A percentile compares a stretch with the other conserved stretches of the same genome.
These are phyloP conservation scores for Phragmatobia fuliginosa DNA, from an alignment of 2,888 invertebrate species.

Conservation along the genomic window DNA sequence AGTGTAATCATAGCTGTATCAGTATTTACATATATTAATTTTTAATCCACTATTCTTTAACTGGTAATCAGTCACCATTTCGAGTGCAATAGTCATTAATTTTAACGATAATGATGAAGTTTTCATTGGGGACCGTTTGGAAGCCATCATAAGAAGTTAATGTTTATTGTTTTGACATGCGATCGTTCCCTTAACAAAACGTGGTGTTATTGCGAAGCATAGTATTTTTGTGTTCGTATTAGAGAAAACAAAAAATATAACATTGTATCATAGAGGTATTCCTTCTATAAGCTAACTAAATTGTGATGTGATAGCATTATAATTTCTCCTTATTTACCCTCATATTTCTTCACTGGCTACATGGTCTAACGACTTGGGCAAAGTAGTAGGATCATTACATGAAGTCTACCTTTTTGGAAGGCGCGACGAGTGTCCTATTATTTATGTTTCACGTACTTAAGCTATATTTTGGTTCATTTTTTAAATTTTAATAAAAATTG, in stretches of 20 bases:
- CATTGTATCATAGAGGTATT: background rate
- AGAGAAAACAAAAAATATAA: background rate
- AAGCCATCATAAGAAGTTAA: slow-evolving; percentile 50
- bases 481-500: background rate
- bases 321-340: background rate
- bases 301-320: background rate
- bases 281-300: background rate
- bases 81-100: slow-evolving; percentile 36
- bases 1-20: no score
- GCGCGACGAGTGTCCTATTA: background rate
- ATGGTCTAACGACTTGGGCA: background rate
- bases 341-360: background rate
- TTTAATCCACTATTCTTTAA: no score
- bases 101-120: slow-evolving; percentile 57
- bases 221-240: slow-evolving; percentile 7
- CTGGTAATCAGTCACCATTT: slow-evolving; percentile 21
- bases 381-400: background rate
- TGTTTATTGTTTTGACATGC: slow-evolving; percentile 58
- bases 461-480: background rate
- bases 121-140: slow-evolving; percentile 62
- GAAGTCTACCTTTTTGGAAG: background rate
- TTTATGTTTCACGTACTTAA: background rate
- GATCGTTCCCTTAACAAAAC: slow-evolving; percentile 44
- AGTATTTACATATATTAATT: no score
- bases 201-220: slow-evolving; percentile 18